Evolutionary conservation across 1,140 invertebrate species (phyloP), one percentile per base, ranked within the genome.

Genomic region (Callitettix versicolor): DNA sequence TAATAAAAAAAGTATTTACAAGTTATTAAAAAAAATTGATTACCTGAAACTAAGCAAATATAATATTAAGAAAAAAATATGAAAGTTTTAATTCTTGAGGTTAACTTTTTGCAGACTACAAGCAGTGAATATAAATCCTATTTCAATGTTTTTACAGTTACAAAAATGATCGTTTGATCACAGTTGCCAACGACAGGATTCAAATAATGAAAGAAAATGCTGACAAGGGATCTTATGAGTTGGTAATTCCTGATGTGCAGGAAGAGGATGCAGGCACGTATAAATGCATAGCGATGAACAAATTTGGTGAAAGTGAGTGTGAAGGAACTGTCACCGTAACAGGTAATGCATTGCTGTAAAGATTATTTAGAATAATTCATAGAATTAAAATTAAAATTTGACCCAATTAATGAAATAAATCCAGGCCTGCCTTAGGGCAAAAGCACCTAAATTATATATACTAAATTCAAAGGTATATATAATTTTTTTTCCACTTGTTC

Each of bases 221-320:
- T 5, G 86, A 88, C 14, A 80, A 80, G 22, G 92, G 92, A 38
- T 91, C 85, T 63, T 95, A 91, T 73, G 89, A 95, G 68, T 64
- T 99, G 20, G 80, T 95, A 1, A 93, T 98, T 58, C 78, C 81
- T 0, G 80, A 92, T 58, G 89, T 95, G 0, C 79, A 76, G 50
- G 76, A 78, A 21, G 65, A 74, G 12, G 95, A 98, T 71, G 86
- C 85, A 33, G 96, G 95, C 9, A 76, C 77, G 18, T 99, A 98
- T 72, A 82, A 83, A 46, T 95, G 91, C 66, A 80, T 81, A 1
- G 93, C 92, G 6, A 79, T 73, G 1, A 99, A 99, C 68, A 81
- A 79, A 46, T 83, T 80, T 63, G 93, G 93, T 0, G 81, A 88
- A 60, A 80, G 79, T 5, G 76, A 76, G 2, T 86, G 85, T 43